Percentiles rank a stretch among this genome's conserved stretches.
Conservation (phyloP, 2,888 invertebrate genomes). For the Dastarcus helophoroides region DNA sequence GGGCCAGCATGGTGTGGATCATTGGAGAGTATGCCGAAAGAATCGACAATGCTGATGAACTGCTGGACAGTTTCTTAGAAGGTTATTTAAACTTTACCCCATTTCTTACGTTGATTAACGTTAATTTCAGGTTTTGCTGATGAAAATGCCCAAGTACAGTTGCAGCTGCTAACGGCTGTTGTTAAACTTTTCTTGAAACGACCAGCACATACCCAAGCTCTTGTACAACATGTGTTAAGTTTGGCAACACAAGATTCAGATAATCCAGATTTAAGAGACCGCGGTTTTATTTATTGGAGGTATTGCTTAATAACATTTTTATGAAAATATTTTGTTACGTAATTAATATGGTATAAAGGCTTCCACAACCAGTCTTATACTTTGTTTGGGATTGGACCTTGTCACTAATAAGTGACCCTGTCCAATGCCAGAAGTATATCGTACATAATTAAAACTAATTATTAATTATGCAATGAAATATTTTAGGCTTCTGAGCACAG, state of each 20-base stretch:
- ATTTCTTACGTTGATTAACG: conserved; percentile 5
- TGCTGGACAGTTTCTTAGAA: conserved; percentile 95
- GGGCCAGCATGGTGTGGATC: conserved; percentile 96
- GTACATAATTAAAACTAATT: too few relatives aligned
- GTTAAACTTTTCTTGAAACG: conserved; percentile 97
- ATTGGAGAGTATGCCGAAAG: conserved; percentile 98
- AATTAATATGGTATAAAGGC: too few relatives aligned
- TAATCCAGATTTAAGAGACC: conserved; percentile 95
- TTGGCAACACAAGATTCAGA: conserved; percentile 89
- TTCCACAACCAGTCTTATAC: too few relatives aligned
- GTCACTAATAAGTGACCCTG: too few relatives aligned
- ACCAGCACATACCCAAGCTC: conserved; percentile 95
- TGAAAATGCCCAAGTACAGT: conserved; percentile 47
- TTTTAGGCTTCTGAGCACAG: conserved; percentile 75
- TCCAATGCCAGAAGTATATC: too few relatives aligned
- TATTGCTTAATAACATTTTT: conserved; percentile 12
- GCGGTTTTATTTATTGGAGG: conserved; percentile 99
- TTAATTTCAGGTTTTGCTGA: conserved; percentile 34
- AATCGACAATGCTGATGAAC: conserved; percentile 97
- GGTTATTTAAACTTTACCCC: conserved; percentile 37
- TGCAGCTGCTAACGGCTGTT: conserved; percentile 94
- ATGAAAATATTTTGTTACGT: conserved; percentile 2
- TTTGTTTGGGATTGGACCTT: too few relatives aligned
- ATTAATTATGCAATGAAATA: background rate
- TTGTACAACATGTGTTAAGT: conserved; percentile 92